Evolutionary conservation across 2,888 invertebrate species (phyloP), one percentile per base, ranked within the genome.

Genomic region (Alsophila aescularia): DNA sequence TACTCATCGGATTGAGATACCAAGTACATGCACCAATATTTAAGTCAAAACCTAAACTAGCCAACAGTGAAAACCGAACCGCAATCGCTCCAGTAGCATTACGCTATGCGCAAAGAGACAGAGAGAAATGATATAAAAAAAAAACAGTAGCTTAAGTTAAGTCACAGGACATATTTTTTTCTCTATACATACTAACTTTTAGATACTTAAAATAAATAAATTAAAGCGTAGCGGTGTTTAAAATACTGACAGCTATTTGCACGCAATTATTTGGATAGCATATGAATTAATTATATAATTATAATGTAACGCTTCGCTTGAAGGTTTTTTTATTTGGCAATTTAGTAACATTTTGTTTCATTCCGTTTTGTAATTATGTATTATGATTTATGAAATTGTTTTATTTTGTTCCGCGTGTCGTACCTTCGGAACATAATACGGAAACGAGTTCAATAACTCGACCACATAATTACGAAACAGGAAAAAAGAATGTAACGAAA

Each of bases 341-440:
- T 40, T 44, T 44, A 21, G 27, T 32, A 37, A 53, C 21, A 31
- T 31, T 35, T 24, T 29, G 49, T 39, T 31, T 34, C 18, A 35
- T 15, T 24, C 21, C 24, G 24, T 31, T 41, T 42, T 12, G 31
- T 14, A n/a, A n/a, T n/a, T 39, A 4, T 16, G 40, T 44, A 10
- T 2, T n/a, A 24, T 29, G 10, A 3, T 42, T 42, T 43, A 32
- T 49, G 29, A 44, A 40, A 49, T 55, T 44, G 29, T 55, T 55
- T 55, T 49, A 27, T 24, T 21, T 14, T 48, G 48, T 54, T 54
- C 49, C 54, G 54, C 48, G 7, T 44, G 44, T 45, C 41, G 16
- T 15, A 24, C 6, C 12, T 9, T 14, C 48, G 43, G 37, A 39
- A 43, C 47, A 31, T n/a, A 41, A 40, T 43, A 34, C 42, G 54